Evolutionary conservation across 2,888 invertebrate species (phyloP), one percentile per base, ranked within the genome.

Genomic region (Callimorpha dominula): DNA sequence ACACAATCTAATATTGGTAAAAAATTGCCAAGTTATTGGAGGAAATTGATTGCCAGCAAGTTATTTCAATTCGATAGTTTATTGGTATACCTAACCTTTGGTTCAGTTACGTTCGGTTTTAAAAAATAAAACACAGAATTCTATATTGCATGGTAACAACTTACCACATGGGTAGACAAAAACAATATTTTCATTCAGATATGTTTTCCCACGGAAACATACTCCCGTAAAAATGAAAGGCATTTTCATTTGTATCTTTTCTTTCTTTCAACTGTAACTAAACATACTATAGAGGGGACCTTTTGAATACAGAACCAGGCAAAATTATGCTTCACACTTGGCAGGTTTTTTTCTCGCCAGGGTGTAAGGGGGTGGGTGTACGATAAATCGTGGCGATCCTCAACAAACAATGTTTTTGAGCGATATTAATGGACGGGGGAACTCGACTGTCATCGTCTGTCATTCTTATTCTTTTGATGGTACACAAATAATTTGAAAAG

Each of bases 381-480:
- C 91, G 87, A 93, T 92, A 93, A 93, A 93, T 93, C 91, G 91
- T 87, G 87, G 90, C 88, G 88, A 89, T 91, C 91, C 92, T 92
- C 88, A 84, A 86, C 93, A 93, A 94, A 94, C 93, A 93, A 91
- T 93, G 93, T 92, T 91, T 91, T 89, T 92, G 94, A 94, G 88
- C 90, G 90, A 87, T 94, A 94, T 94, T 93, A 94, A 93, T 93
- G 91, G 89, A 86, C 84, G 65, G 66, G 85, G 86, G 89, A 88
- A 77, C 83, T 84, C 84, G 80, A 89, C 90, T 91, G 91, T 89
- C 90, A 89, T 90, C 89, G 86, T 77, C 86, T 88, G 88, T 89
- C 91, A 87, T 89, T 92, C 90, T 89, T 88, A 89, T 89, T 91
- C 91, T 90, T 89, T 88, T 88, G 90, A 91, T 87, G 89, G 86